These are phyloP conservation scores for Sycophila texana DNA, from an alignment of 2,888 invertebrate species.

Conservation along the genomic window DNA sequence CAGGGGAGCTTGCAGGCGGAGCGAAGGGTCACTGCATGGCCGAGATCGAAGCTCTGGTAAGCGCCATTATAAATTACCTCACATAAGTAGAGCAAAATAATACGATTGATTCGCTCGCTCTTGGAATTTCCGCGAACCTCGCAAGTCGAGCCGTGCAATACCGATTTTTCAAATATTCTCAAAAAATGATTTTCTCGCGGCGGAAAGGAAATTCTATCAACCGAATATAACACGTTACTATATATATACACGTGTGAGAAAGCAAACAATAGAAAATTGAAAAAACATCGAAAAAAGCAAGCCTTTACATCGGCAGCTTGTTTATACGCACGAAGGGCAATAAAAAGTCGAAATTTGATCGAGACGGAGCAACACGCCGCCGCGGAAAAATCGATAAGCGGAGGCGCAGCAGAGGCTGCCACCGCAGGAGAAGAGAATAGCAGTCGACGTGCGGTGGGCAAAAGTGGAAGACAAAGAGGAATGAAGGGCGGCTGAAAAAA, in stretches of 20 bases:
- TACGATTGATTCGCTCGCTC: no score
- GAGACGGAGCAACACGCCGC: background rate
- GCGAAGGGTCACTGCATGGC: no score
- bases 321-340: background rate
- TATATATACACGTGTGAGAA: background rate
- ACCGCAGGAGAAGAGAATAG: background rate
- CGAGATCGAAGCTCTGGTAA: no score
- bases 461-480: background rate
- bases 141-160: no score
- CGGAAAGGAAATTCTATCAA: background rate
- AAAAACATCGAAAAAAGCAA: background rate
- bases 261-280: background rate
- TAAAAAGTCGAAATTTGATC: no score
- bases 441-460: no score
- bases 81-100: no score
- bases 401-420: no score
- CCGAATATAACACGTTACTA: background rate
- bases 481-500: background rate
- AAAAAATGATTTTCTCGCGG: background rate
- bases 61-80: no score
- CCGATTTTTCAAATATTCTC: no score
- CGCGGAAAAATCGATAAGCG: background rate
- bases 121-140: no score
- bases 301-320: background rate
- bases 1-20: no score